These are phyloP conservation scores for Cotesia chilonis DNA, from an alignment of 1,140 invertebrate species.

Conservation along the genomic window DNA sequence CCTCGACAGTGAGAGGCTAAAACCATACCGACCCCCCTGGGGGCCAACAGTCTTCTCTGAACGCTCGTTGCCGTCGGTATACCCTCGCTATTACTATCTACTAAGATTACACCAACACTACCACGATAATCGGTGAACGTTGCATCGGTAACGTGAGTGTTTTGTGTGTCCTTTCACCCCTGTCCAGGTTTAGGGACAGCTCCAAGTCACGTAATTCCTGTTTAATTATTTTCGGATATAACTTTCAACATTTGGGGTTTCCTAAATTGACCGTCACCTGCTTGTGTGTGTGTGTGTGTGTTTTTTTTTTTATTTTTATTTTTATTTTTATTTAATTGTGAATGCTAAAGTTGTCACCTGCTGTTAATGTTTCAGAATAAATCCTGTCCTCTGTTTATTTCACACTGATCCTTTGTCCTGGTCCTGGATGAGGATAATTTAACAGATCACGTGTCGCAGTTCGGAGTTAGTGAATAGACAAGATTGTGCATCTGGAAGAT, in stretches of 20 bases:
- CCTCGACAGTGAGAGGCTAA: not conserved
- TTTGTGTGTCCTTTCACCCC: not conserved
- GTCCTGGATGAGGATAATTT: no score
- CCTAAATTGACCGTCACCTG: constrained; percentile 4
- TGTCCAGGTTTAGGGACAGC: not conserved
- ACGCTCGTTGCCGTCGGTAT: not conserved
- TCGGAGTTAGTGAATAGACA: no score
- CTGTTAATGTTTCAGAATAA: not conserved
- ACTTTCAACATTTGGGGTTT: not conserved
- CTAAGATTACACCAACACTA: not conserved
- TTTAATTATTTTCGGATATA: not conserved
- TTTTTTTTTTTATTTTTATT: not conserved
- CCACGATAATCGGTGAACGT: not conserved
- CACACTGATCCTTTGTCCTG: no score
- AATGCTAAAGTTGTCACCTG: not conserved
- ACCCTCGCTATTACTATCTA: not conserved
- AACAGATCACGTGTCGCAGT: no score
- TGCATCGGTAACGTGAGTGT: not conserved
- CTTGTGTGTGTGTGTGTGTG: not conserved
- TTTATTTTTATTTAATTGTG: no score
- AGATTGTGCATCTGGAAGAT: no score
- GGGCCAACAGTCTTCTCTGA: constrained; percentile 8
- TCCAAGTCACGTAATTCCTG: constrained; percentile 9
- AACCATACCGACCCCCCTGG: not conserved
- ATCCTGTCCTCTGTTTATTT: no score